These are phyloP conservation scores for Drosophila littoralis DNA, from an alignment of 1,140 invertebrate species.

Conservation along the genomic window DNA sequence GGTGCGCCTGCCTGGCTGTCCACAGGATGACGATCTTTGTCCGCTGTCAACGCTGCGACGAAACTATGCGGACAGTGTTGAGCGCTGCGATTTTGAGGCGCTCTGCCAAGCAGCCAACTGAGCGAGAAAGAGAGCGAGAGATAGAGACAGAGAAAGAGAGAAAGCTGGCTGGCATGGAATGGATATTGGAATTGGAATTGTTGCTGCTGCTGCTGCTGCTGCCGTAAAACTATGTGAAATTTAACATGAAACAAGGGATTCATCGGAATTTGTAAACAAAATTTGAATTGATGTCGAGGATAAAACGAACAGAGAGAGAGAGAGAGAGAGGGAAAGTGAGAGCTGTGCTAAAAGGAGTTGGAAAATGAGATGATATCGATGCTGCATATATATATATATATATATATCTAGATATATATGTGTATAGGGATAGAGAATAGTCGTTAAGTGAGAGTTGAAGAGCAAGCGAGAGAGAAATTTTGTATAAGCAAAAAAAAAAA, in stretches of 20 bases:
- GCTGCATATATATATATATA: not conserved
- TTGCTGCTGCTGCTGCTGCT: conserved; percentile 25
- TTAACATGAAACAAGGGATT: conserved; percentile 57
- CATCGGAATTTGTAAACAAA: conserved; percentile 53
- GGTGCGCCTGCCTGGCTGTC: conserved; percentile 88
- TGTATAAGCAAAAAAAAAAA: conserved; percentile 19
- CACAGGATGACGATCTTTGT: conserved; percentile 87
- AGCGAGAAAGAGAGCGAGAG: not conserved
- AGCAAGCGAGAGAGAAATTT: conserved; percentile 11
- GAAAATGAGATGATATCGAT: conserved; percentile 12
- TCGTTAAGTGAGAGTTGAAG: conserved; percentile 16
- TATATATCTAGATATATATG: not conserved
- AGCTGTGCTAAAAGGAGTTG: conserved; percentile 7
- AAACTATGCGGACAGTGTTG: conserved; percentile 86
- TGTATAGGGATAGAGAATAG: conserved; percentile 28
- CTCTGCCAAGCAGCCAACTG: conserved; percentile 85
- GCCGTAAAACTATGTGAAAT: conserved; percentile 51
- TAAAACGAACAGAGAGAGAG: not conserved
- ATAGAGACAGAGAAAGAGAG: not conserved
- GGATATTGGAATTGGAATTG: not conserved
- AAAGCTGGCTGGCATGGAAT: conserved; percentile 14
- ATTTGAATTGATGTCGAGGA: conserved; percentile 36
- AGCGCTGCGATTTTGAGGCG: conserved; percentile 87
- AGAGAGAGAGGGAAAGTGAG: conserved; percentile 3
- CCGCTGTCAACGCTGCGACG: conserved; percentile 86